phyloP scores from a whole-genome alignment of 2,113 vertebrate genomes.

The Vombatus ursinus region DNA sequence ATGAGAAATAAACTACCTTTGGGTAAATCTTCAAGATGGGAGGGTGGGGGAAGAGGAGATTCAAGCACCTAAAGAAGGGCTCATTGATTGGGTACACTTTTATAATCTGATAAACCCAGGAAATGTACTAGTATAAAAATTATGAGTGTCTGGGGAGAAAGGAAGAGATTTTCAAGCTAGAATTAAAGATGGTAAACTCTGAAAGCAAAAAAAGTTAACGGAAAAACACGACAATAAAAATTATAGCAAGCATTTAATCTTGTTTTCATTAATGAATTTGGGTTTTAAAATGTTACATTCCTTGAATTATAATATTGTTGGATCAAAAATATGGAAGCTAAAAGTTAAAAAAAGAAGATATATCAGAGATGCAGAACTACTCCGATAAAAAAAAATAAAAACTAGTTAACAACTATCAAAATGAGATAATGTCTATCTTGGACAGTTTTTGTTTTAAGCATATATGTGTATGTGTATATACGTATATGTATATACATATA shows the following conservation, averaged over 20 bases:
- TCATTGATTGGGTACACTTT: slow-evolving; percentile 35
- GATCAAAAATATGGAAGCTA: slow-evolving; percentile 21
- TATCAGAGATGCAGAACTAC: slow-evolving; percentile 12
- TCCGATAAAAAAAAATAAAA: slow-evolving; percentile 2
- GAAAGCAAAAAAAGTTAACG: slow-evolving; percentile 5
- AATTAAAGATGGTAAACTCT: slow-evolving; percentile 30
- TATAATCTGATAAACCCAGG: slow-evolving; percentile 34
- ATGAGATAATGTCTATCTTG: slow-evolving; percentile 20
- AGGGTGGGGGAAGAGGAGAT: slow-evolving; percentile 27
- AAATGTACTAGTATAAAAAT: background rate
- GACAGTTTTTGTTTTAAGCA: background rate
- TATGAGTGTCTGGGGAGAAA: background rate
- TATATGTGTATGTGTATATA: background rate
- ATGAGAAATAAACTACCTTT: slow-evolving; percentile 48
- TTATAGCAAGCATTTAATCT: slow-evolving; percentile 12
- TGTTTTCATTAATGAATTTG: slow-evolving; percentile 36
- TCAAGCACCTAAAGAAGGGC: slow-evolving; percentile 42
- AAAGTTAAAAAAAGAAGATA: slow-evolving; percentile 36
- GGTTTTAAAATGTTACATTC: slow-evolving; percentile 25
- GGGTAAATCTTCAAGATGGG: slow-evolving; percentile 16
- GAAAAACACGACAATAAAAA: slow-evolving; percentile 39
- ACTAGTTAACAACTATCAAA: background rate
- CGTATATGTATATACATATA: background rate
- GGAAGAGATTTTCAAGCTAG: slow-evolving; percentile 38
- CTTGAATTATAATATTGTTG: slow-evolving; percentile 12